These are phyloP conservation scores for Xanthia togata DNA, from an alignment of 2,888 invertebrate genomes.

Conservation along the genomic window DNA sequence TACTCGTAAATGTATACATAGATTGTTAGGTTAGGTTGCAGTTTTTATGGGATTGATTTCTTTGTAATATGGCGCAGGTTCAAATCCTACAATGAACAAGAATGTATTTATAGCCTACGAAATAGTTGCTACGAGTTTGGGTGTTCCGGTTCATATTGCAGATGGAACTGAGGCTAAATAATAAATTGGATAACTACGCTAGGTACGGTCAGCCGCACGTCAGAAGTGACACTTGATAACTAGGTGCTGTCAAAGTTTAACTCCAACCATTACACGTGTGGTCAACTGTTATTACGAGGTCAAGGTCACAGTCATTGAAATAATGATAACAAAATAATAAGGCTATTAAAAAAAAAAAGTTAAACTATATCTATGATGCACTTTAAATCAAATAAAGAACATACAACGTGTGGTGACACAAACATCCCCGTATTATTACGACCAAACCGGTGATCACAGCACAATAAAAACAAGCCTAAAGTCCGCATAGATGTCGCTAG, in stretches of 20 bases:
- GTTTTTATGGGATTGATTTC: background rate
- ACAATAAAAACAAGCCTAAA: slow-evolving; percentile 51
- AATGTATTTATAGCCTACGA: slow-evolving; percentile 2
- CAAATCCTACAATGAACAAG: background rate
- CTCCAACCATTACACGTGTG: background rate
- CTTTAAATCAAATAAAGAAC: background rate
- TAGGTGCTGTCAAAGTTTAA: background rate
- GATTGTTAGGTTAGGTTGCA: no score
- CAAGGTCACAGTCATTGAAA: background rate
- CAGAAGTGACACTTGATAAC: background rate
- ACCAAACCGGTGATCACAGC: slow-evolving; percentile 34
- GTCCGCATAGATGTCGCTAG: slow-evolving; percentile 43
- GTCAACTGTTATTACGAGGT: background rate
- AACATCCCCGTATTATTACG: slow-evolving; percentile 6
- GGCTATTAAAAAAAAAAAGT: no score
- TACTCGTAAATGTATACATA: no score
- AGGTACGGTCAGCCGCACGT: background rate
- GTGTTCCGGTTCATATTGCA: background rate
- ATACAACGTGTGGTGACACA: background rate
- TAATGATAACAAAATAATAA: background rate
- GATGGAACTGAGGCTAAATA: slow-evolving; percentile 12
- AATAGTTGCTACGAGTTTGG: background rate
- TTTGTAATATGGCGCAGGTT: background rate
- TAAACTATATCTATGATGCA: no score
- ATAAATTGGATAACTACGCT: slow-evolving; percentile 39